Evolutionary conservation across 2,888 invertebrate species (phyloP).

Genomic region (Pecten maximus): DNA sequence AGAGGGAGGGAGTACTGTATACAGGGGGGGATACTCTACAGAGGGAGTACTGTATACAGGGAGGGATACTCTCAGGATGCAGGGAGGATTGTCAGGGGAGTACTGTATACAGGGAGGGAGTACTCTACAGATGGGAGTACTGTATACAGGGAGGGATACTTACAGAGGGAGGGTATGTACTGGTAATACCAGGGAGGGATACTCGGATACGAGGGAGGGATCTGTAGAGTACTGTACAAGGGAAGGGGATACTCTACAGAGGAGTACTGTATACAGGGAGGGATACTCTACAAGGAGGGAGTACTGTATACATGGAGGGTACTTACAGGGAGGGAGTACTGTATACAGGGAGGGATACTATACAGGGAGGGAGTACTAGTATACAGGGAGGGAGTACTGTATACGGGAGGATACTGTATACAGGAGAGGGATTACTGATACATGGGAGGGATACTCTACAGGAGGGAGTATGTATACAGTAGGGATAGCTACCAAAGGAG

Average conservation of each 20-base stretch:
- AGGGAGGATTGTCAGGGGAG: too few species aligned
- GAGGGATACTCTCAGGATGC: not conserved
- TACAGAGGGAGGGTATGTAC: not conserved
- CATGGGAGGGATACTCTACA: not conserved
- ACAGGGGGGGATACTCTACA: too few species aligned
- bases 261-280: not conserved
- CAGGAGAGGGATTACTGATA: not conserved
- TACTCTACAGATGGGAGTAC: not conserved
- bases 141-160: not conserved
- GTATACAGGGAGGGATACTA: not conserved
- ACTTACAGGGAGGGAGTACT: not conserved
- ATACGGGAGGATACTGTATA: not conserved
- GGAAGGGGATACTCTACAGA: not conserved
- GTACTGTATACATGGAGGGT: not conserved
- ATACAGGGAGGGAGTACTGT: not conserved
- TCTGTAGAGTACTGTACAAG: not conserved
- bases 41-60: not conserved
- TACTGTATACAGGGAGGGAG: too few species aligned
- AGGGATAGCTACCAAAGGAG: too few species aligned
- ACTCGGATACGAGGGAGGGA: too few species aligned
- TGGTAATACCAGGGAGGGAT: not conserved
- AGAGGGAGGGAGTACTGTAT: too few species aligned
- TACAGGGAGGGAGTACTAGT: not conserved
- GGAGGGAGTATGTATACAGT: not conserved
- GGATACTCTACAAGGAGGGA: not conserved